Conservation (phyloP, 2,888 invertebrate species). For the Ptychoptera albimana region DNA sequence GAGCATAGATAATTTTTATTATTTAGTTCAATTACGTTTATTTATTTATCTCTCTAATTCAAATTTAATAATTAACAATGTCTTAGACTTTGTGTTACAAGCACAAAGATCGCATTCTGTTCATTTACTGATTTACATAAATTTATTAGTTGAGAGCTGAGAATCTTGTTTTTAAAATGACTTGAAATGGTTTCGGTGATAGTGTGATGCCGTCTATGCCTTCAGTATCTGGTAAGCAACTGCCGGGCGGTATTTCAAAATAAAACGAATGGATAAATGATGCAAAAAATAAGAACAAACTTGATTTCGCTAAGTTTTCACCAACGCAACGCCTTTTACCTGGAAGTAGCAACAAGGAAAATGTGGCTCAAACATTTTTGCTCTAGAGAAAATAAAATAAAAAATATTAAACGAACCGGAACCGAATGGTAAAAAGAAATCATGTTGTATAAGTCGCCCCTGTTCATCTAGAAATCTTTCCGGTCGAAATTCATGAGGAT, state of each 20-base stretch:
- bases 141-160: background rate
- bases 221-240: conserved; percentile 15
- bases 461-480: conserved; percentile 42
- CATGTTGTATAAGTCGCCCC: conserved; percentile 36
- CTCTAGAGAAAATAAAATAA: background rate
- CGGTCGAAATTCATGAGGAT: conserved; percentile 42
- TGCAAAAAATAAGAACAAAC: conserved; percentile 40
- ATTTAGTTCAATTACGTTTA: too few species aligned
- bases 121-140: background rate
- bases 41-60: too few species aligned
- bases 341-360: background rate
- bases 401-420: conserved; percentile 32
- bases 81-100: too few species aligned
- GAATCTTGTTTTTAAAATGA: conserved; percentile 9
- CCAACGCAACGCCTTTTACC: conserved; percentile 40
- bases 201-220: conserved; percentile 24
- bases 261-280: conserved; percentile 38
- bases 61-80: too few species aligned
- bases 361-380: background rate
- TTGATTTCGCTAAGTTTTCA: conserved; percentile 43
- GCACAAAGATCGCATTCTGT: too few species aligned
- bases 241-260: conserved; percentile 20
- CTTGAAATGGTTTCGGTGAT: conserved; percentile 20
- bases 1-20: too few species aligned
- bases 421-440: conserved; percentile 46